Conservation (phyloP, 1,140 invertebrate species). For the Prorops nasuta region DNA sequence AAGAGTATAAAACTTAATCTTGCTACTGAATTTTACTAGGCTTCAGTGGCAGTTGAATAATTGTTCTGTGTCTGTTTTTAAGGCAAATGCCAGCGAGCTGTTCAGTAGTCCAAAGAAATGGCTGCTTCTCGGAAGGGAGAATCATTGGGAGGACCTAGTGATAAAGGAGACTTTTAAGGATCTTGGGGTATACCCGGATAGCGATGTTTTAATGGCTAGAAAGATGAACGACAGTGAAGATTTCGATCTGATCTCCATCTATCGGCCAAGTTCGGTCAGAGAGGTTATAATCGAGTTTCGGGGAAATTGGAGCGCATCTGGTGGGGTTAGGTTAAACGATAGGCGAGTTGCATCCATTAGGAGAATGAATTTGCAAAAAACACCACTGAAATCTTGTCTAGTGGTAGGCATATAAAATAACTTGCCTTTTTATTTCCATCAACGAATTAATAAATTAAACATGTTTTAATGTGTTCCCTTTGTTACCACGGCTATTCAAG, state of each 20-base stretch:
- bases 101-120: slow-evolving; percentile 38
- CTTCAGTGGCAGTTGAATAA: too few species aligned
- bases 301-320: slow-evolving; percentile 30
- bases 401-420: slow-evolving; percentile 28
- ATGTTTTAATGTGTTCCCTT: background rate
- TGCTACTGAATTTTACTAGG: too few species aligned
- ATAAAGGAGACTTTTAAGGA: slow-evolving; percentile 15
- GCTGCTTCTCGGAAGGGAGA: slow-evolving; percentile 22
- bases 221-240: slow-evolving; percentile 7
- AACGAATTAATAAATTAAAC: background rate
- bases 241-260: slow-evolving; percentile 27
- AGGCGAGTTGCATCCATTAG: slow-evolving; percentile 21
- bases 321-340: slow-evolving; percentile 20
- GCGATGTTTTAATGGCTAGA: slow-evolving; percentile 26
- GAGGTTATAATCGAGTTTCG: slow-evolving; percentile 26
- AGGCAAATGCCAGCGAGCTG: slow-evolving; percentile 28
- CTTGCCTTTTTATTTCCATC: background rate
- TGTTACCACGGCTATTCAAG: slow-evolving; percentile 23
- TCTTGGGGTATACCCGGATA: slow-evolving; percentile 32
- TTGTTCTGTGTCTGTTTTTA: slow-evolving; percentile 2
- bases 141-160: background rate
- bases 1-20: too few species aligned
- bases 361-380: slow-evolving; percentile 29
- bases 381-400: slow-evolving; percentile 31
- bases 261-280: slow-evolving; percentile 26